phyloP scores from a whole-genome alignment of 2,888 invertebrate genomes.

The Microctonus brassicae region DNA sequence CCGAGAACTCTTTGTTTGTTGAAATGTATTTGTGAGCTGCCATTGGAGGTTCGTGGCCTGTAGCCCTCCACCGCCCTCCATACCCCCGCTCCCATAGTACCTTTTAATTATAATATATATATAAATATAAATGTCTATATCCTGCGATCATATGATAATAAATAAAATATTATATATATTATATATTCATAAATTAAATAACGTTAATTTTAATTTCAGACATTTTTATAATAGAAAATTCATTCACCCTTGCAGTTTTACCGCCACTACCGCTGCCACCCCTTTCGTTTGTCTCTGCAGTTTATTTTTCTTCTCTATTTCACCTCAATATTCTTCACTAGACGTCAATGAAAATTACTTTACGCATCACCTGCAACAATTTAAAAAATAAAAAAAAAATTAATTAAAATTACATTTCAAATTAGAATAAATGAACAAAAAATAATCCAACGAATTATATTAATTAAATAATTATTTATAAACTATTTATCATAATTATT shows the following conservation, averaged over 20 bases:
- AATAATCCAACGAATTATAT: too few species aligned
- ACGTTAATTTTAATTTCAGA: too few species aligned
- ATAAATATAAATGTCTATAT: neutral
- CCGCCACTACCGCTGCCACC: conserved; percentile 69
- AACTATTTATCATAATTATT: too few species aligned
- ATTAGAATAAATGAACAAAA: too few species aligned
- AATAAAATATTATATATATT: too few species aligned
- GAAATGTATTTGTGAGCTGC: conserved; percentile 56
- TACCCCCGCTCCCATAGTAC: conserved; percentile 70
- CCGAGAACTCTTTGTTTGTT: conserved; percentile 54
- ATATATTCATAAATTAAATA: too few species aligned
- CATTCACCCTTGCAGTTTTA: conserved; percentile 68
- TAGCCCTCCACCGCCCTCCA: conserved; percentile 70
- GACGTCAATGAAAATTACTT: conserved; percentile 48
- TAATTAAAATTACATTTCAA: neutral
- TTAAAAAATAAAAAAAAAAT: neutral
- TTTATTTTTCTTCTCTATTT: conserved; percentile 55
- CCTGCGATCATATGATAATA: too few species aligned
- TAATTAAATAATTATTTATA: too few species aligned
- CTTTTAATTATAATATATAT: conserved; percentile 42
- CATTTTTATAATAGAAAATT: too few species aligned
- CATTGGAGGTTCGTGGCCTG: conserved; percentile 69
- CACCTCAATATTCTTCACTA: conserved; percentile 59
- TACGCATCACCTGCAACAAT: conserved; percentile 59
- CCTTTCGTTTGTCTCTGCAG: conserved; percentile 57